A percentile compares a stretch with the other conserved stretches of the same genome.
These are phyloP conservation scores for Sthenelais limicola DNA, from an alignment of 2,888 invertebrate species.

Conservation along the genomic window DNA sequence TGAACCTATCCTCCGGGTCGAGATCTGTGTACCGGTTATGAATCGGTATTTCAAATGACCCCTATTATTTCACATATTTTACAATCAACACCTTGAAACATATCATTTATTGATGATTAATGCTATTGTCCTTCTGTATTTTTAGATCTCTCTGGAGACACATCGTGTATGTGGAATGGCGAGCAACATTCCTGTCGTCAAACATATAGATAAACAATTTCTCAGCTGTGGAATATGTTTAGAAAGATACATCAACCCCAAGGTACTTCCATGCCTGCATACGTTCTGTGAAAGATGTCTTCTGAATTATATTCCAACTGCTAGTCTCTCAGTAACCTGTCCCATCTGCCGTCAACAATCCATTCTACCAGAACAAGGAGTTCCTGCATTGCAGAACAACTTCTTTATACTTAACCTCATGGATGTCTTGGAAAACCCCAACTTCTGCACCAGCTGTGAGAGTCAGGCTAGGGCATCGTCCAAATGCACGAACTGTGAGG, in stretches of 20 bases:
- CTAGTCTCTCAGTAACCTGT: constrained; percentile 74
- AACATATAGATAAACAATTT: constrained; percentile 47
- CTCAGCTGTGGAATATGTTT: constrained; percentile 72
- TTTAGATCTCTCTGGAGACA: constrained; percentile 39
- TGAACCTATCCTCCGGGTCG: too few species aligned
- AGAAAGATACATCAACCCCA: constrained; percentile 68
- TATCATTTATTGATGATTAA: not conserved
- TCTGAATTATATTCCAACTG: constrained; percentile 72
- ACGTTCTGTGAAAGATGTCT: constrained; percentile 74
- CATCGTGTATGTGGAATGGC: constrained; percentile 28
- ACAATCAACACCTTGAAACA: too few species aligned
- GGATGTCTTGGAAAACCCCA: constrained; percentile 65
- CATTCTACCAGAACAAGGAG: constrained; percentile 74
- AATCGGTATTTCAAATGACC: too few species aligned
- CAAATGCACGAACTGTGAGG: constrained; percentile 68
- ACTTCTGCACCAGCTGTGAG: constrained; percentile 62
- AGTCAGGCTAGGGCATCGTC: constrained; percentile 57
- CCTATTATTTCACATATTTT: too few species aligned
- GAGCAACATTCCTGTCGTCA: constrained; percentile 39
- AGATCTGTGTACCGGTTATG: too few species aligned
- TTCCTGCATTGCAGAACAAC: constrained; percentile 72
- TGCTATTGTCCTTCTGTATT: not conserved
- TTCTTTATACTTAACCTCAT: constrained; percentile 73
- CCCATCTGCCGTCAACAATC: constrained; percentile 74
- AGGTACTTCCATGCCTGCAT: constrained; percentile 74